Conservation (phyloP, 1,140 invertebrate species). For the Patella vulgata region DNA sequence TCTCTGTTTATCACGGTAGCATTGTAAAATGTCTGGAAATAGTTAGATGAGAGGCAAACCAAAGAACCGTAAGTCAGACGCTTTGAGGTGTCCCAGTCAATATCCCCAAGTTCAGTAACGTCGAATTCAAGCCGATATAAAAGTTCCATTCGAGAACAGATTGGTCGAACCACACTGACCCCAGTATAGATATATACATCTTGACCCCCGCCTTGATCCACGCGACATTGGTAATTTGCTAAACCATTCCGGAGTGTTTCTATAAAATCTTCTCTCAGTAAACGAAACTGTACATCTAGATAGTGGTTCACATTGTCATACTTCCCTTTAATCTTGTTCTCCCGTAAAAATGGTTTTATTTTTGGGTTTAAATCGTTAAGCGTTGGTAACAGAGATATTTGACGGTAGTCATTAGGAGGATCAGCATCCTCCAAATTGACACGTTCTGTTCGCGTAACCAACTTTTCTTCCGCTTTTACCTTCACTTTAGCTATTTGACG, state of each 20-base stretch:
- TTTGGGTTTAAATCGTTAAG: conserved; percentile 46
- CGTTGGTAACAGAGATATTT: conserved; percentile 55
- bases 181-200: conserved; percentile 47
- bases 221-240: conserved; percentile 5
- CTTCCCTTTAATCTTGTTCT: conserved; percentile 72
- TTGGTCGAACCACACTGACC: conserved; percentile 42
- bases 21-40: conserved; percentile 76
- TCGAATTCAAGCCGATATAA: conserved; percentile 53
- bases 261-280: conserved; percentile 78
- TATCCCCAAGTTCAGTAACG: conserved; percentile 34
- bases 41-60: conserved; percentile 75
- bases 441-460: too few relatives aligned
- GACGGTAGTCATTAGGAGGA: conserved; percentile 59
- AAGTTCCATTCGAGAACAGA: conserved; percentile 34
- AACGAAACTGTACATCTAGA: conserved; percentile 79
- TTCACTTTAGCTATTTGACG: too few relatives aligned
- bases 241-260: conserved; percentile 65
- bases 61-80: conserved; percentile 78
- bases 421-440: conserved; percentile 8
- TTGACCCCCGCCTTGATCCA: conserved; percentile 9
- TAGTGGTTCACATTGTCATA: conserved; percentile 77
- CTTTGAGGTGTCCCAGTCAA: conserved; percentile 67
- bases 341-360: conserved; percentile 67
- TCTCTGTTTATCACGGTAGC: conserved; percentile 76
- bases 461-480: too few relatives aligned